Base-by-base conservation (phyloP, 2,113 vertebrate genomes). In the Anas platyrhynchos region DNA sequence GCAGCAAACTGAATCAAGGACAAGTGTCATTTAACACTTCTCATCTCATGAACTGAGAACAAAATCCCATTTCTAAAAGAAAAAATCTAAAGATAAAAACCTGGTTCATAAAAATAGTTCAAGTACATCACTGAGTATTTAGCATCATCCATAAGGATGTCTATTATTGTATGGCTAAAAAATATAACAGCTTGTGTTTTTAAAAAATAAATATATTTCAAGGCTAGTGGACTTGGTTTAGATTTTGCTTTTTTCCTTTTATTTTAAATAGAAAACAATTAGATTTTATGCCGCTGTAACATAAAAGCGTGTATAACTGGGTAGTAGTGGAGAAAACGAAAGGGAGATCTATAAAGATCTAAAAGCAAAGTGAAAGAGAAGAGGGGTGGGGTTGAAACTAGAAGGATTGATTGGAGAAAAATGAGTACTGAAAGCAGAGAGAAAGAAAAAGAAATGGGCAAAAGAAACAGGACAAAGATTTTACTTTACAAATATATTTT, bases 1-100 rank as follows among this genome's bases (percentile, higher is more conserved):
- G 95, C 86, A 97, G 93, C 85, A 94, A 94, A 98, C 93, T 97
- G 98, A 98, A 98, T 97, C 86, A 97, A 98, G 97, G 97, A 97
- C 97, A 98, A 96, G 73, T 34, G 65, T 79, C 86, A 72, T 93
- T 96, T 96, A 93, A 95, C 88, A 89, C 58, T 86, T 94, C 67
- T 84, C 93, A 78, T 91, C 65, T 86, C 62, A 89, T 88, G 81
- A 91, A 74, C 78, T 67, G 63, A 93, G 75, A 92, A 93, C 11
- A 82, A 89, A 82, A 86, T 80, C 80, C 56, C 81, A 84, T 62
- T 96, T 89, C 87, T 87, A 91, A 95, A 91, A 73, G 56, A 79
- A 93, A 91, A 91, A 29, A 25, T 52, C 32, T 55, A 18, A 89
- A 95, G 67, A 86, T 71, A 94, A 91, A 95, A 95, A 68, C 23